Evolutionary conservation across 37 sponge, comb jelly and placozoan species (phyloP).

Genomic region (Chondrosia reniformis): DNA sequence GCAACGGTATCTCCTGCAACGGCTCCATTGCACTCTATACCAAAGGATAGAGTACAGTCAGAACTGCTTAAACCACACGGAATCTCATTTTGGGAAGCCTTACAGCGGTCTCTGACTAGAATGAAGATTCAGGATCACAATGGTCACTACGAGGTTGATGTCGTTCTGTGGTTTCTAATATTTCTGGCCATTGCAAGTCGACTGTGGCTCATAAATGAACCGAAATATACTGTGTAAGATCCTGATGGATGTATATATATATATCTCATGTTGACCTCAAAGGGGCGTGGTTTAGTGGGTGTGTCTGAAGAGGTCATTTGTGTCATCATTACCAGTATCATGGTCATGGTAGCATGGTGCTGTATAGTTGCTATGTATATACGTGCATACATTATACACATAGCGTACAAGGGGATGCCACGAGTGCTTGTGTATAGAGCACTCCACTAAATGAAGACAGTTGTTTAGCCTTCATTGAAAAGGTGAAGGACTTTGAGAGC

Average conservation of each 20-base stretch:
- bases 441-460: no score
- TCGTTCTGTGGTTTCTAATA: background rate
- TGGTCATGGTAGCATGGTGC: background rate
- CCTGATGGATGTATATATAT: background rate
- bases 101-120: background rate
- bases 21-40: no score
- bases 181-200: background rate
- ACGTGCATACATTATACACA: no score
- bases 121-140: background rate
- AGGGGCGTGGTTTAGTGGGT: background rate
- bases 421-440: no score
- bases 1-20: no score
- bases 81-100: background rate
- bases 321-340: background rate
- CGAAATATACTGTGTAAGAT: conserved; percentile 14
- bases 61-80: no score
- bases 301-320: background rate
- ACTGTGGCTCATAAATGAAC: conserved; percentile 21
- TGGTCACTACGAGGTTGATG: background rate
- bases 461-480: no score
- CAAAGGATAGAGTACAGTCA: no score
- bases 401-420: no score
- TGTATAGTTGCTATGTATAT: no score
- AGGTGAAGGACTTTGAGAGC: no score
- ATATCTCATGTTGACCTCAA: background rate